Evolutionary conservation across 2,888 invertebrate genomes (phyloP).

Genomic region (Micoletzkya japonica): DNA sequence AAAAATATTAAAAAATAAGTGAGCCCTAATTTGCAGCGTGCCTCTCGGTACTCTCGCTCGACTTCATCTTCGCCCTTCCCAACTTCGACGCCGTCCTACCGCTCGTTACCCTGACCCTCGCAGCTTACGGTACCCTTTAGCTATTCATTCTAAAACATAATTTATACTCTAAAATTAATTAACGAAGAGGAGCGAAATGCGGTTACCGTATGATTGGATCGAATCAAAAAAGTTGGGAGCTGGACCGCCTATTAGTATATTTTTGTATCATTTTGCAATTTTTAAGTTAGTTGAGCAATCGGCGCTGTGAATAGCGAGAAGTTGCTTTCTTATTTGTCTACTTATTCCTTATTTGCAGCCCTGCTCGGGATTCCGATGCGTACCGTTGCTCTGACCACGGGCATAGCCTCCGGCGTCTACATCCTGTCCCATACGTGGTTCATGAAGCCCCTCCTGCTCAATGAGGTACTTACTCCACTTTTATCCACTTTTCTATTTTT

Average conservation of each 20-base stretch:
- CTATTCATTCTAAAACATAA: not conserved
- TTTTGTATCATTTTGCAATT: too few species aligned
- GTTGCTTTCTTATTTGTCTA: too few species aligned
- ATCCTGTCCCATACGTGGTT: conserved; percentile 24
- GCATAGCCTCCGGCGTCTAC: conserved; percentile 9
- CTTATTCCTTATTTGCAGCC: conserved; percentile 14
- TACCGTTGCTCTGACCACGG: conserved; percentile 15
- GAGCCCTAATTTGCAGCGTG: conserved; percentile 10
- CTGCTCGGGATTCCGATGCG: conserved; percentile 2
- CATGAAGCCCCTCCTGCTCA: conserved; percentile 19
- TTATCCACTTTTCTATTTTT: not conserved
- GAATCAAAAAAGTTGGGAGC: too few species aligned
- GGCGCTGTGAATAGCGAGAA: too few species aligned
- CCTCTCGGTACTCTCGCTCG: conserved; percentile 8
- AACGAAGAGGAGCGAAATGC: not conserved
- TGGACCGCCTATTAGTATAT: too few species aligned
- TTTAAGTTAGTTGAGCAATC: too few species aligned
- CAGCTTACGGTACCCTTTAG: conserved; percentile 35
- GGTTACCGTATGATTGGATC: too few species aligned
- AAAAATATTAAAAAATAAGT: too few species aligned
- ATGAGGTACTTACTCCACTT: conserved; percentile 10
- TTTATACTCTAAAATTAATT: not conserved
- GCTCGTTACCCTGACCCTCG: conserved; percentile 44
- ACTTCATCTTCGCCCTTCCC: conserved; percentile 34
- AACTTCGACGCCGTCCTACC: conserved; percentile 50